Base-by-base conservation (phyloP, 2,797 vertebrate species). In the Hydrolagus colliei region DNA sequence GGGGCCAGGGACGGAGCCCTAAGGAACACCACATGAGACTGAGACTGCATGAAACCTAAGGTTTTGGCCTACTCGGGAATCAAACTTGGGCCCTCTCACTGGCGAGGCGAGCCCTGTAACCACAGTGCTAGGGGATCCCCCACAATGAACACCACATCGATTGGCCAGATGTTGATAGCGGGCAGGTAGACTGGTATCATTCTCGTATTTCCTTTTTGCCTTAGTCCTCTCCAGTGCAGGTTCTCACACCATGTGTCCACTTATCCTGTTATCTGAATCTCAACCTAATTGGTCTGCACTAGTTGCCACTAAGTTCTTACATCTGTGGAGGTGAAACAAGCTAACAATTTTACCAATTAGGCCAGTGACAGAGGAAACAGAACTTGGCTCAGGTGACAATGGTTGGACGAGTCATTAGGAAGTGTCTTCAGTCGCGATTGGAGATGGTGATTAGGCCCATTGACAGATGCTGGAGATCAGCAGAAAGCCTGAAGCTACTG, bases 391-490 rank as follows among this genome's bases (percentile, higher is more conserved):
- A 89, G 91, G 90, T 89, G 90, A 92, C 89, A 88, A 86, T 86
- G 75, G 68, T 63, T 77, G 85, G 74, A 68, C 35, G 16, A 86
- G 88, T 91, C 90, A 89, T 92, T 91, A 91, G 90, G 86, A 89
- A 80, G 89, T 72, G 80, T 2, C 87, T 88, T 90, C 32, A 27
- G 86, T 88, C 88, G 86, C 89, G 79, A 86, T 88, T 89, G 89
- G 90, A 90, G 88, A 87, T 90, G 72, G 88, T 90, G 87, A 89
- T 91, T 91, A 89, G 87, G 86, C 32, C 86, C 86, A 18, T 63
- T 86, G 91, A 89, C 91, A 92, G 90, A 91, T 92, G 92, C 79
- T n/a, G 77, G 72, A 84, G 86, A 87, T 88, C 86, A 87, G 62
- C 35, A 27, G 86, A 73, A 32, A 61, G 75, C 80, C 87, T 74